Conservation (phyloP, 2,113 vertebrate species). For the Sebastes fasciatus region DNA sequence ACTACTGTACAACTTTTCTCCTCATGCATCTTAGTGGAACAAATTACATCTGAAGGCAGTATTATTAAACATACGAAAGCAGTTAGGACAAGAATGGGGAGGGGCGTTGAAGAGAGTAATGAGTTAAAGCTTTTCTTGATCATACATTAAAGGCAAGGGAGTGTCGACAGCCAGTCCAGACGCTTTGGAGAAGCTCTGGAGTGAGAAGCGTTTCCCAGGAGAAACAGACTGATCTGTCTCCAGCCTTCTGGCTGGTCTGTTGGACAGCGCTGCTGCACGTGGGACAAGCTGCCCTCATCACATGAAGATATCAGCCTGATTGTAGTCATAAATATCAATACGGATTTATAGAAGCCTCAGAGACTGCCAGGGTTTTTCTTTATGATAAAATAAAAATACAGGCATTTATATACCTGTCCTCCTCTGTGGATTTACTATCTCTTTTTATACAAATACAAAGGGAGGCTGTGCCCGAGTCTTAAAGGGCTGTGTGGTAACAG, state of each 20-base stretch:
- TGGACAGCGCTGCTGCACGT: constrained; percentile 33
- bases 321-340: constrained; percentile 13
- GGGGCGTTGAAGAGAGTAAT: constrained; percentile 75
- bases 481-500: constrained; percentile 4
- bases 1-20: constrained; percentile 60
- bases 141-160: constrained; percentile 82
- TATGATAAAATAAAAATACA: not conserved
- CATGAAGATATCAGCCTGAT: constrained; percentile 41
- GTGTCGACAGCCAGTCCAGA: constrained; percentile 80
- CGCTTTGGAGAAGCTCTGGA: constrained; percentile 77
- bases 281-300: constrained; percentile 28
- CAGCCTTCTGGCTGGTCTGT: constrained; percentile 59
- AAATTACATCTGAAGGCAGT: constrained; percentile 80
- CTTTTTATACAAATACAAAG: not conserved
- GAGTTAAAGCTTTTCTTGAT: constrained; percentile 82
- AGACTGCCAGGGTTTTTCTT: not conserved
- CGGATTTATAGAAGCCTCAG: not conserved
- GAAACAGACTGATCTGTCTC: constrained; percentile 72
- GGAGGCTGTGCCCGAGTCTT: not conserved
- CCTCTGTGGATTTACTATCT: not conserved
- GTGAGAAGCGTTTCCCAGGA: constrained; percentile 71
- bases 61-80: constrained; percentile 82
- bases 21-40: constrained; percentile 75
- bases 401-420: not conserved
- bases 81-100: constrained; percentile 79